Evolutionary conservation across 2,888 invertebrate genomes (phyloP), one percentile per base, ranked within the genome.

Genomic region (Drosophila imparisetae): DNA sequence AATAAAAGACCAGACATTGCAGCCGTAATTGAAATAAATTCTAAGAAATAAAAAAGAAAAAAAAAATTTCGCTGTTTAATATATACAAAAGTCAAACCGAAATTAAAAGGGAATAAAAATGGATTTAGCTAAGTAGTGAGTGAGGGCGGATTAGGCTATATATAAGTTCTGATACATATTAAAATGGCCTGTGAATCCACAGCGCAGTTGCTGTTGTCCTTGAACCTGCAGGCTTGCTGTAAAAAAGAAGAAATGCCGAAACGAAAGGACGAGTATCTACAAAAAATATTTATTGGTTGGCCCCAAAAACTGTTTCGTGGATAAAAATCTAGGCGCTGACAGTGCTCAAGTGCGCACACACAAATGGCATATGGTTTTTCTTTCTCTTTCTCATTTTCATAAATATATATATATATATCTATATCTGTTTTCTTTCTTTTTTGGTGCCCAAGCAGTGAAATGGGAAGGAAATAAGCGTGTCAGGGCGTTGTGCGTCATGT

Each of bases 251-350:
- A 70, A 24, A 52, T 61, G 27, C 42, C 52, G 30, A 73, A 70
- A 29, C 53, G 54, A 79, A 70, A 72, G 75, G 71, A 67, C 49
- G 63, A 66, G 70, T 65, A 66, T 68, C 78, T 66, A 70, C 40
- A 45, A 58, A 66, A 45, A 66, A 69, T 70, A 78, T 82, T 81
- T 81, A 81, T 81, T 72, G 77, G 82, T 82, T 79, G 66, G 82
- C 64, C 69, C 72, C 70, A 73, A 79, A 71, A 80, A 72, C 69
- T 49, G 70, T 85, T 85, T 72, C 52, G 45, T 75, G 85, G 74
- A 80, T 85, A 86, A 66, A 81, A 84, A 84, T 84, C 78, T 84
- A 81, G 81, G 78, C 81, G 72, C 86, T 80, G 87, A 74, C 75
- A 85, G 75, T 59, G 73, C 75, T 85, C 78, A 80, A 83, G 80